Base-by-base conservation (phyloP, 2,888 invertebrate species). In the Nebria salina region DNA sequence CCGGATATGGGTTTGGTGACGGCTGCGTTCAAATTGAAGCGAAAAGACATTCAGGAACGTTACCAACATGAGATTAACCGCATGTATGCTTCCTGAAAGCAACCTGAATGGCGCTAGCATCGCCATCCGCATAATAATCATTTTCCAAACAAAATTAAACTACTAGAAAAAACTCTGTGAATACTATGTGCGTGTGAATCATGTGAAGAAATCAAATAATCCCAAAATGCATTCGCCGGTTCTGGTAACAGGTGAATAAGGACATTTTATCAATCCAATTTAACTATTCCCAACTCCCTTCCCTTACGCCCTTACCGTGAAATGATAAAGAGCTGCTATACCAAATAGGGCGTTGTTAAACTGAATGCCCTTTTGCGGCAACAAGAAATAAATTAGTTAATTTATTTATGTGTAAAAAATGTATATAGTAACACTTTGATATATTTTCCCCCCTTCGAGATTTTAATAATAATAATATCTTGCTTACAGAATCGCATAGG, bases 1-100 rank as follows among this genome's bases (percentile, higher is more conserved):
- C 98, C 99, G 0, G 98, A 98, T 88, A 96, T 95, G 93, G 98
- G 98, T 81, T 93, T 99, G 74, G 97, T 99, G 9, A 99, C 99
- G 54, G 99, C 98, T 84, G 98, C 99, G 78, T 97, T 98, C 91
- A 99, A 99, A 91, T 92, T 99, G 88, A 98, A 98, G 90, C 92
- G 99, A 86, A 98, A 97, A 92, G 96, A 96, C 89, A 98, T 99
- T 86, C 97, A 98, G 90, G 96, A 97, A 84, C 93, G 94, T 85
- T 99, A 98, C 91, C 94, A 96, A 89, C 93, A 95, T 85, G 97
- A 97, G 90, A 97, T 98, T 87, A 95, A 95, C 88, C 92, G 95
- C 85, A 97, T 98, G 96, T 98, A 98, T 90, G 95, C 95, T 83
- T 96, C 96, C 92, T 96, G 95, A 96, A 91, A 91, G 83, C 87